Conservation (phyloP, 2,888 invertebrate species). For the Pseudolycoriella hygida region DNA sequence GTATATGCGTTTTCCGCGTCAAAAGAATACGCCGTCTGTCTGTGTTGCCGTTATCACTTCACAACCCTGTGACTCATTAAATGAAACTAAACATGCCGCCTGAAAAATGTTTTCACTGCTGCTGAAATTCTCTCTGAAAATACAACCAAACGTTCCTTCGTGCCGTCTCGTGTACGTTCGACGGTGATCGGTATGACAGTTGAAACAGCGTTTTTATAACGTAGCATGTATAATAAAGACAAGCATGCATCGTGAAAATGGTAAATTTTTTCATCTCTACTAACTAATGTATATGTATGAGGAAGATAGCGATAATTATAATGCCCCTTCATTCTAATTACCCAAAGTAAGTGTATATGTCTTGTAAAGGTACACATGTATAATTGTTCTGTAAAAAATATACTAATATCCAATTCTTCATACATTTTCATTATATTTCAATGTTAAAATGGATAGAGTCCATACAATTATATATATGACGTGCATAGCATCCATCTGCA, state of each 20-base stretch:
- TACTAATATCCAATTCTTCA: too few species aligned
- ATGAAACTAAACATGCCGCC: slow-evolving; percentile 1
- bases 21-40: background rate
- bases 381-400: too few species aligned
- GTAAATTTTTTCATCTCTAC: too few species aligned
- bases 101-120: background rate
- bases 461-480: too few species aligned
- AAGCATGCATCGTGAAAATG: background rate
- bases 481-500: too few species aligned
- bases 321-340: slow-evolving; percentile 1
- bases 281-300: background rate
- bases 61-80: background rate
- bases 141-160: background rate
- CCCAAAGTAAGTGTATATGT: background rate
- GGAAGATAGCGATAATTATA: background rate
- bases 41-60: background rate
- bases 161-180: background rate
- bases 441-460: too few species aligned
- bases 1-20: background rate
- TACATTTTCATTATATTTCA: too few species aligned
- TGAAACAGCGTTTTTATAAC: background rate
- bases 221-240: background rate
- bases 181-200: background rate
- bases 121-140: background rate
- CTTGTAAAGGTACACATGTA: too few species aligned